phyloP scores from a whole-genome alignment of 2,797 vertebrate species.

The Pangasius larnaudii region DNA sequence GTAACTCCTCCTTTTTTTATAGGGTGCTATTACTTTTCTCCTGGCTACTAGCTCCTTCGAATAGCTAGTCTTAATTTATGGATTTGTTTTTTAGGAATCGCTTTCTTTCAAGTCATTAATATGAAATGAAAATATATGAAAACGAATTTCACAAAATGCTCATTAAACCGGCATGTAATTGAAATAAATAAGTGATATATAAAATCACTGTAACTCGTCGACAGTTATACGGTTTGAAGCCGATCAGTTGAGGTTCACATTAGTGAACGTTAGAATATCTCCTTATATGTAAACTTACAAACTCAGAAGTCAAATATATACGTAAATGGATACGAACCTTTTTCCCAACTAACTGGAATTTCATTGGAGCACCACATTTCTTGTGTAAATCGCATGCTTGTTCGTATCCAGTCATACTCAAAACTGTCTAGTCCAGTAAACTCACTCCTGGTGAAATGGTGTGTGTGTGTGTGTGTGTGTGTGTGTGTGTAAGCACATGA shows the following conservation, averaged over 20 bases:
- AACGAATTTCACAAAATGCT: too few species aligned
- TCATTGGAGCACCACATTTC: neutral
- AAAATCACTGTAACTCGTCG: too few species aligned
- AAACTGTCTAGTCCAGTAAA: too few species aligned
- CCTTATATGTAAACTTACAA: neutral
- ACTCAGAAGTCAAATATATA: neutral
- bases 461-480: slow-evolving; percentile 10
- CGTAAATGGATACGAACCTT: too few species aligned
- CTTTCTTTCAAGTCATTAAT: too few species aligned
- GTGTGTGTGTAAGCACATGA: neutral
- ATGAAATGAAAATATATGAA: neutral
- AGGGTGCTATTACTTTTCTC: neutral
- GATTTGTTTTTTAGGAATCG: neutral
- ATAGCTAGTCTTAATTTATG: neutral
- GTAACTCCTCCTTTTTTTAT: neutral
- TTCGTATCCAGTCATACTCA: too few species aligned
- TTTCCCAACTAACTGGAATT: neutral
- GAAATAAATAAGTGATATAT: too few species aligned
- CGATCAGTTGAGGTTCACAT: neutral
- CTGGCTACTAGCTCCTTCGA: neutral
- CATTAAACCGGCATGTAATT: too few species aligned
- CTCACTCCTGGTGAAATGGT: neutral
- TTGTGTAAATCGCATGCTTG: neutral
- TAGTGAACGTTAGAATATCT: neutral
- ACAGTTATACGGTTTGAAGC: neutral